Evolutionary conservation across 2,113 vertebrate species (phyloP).

Genomic region (Indicator indicator): DNA sequence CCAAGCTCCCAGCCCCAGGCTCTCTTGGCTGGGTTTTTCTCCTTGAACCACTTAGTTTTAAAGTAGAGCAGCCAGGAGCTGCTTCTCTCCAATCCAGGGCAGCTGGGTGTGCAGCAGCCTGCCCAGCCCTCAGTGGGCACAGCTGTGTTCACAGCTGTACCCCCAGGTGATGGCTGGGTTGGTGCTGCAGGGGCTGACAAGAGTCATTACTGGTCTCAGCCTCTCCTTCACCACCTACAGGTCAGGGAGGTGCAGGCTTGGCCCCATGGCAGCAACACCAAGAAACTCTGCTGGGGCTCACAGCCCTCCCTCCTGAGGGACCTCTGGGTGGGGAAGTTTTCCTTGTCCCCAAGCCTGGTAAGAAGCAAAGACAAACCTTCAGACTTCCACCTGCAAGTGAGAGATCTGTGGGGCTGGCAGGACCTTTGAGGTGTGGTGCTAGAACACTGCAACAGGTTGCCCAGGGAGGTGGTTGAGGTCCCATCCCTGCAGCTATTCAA

Average conservation of each 20-base stretch:
- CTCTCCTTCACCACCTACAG: background rate
- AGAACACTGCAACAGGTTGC: too few species aligned
- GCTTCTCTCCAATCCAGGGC: constrained; percentile 16
- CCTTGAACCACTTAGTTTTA: constrained; percentile 66
- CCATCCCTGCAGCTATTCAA: too few species aligned
- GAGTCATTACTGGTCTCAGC: background rate
- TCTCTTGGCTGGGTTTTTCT: background rate
- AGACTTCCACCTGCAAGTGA: background rate
- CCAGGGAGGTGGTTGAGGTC: too few species aligned
- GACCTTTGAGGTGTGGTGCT: background rate
- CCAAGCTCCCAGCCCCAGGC: background rate
- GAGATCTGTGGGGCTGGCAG: background rate
- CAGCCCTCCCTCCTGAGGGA: background rate
- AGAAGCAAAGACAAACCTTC: background rate
- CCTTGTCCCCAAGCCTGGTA: background rate
- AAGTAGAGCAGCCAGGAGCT: constrained; percentile 48
- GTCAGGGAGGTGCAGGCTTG: background rate
- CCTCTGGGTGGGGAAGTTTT: background rate
- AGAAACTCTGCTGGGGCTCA: background rate
- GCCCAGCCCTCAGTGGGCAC: background rate
- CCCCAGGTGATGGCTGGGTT: background rate
- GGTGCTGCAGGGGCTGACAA: background rate
- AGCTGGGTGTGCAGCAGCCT: background rate
- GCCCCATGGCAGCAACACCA: background rate
- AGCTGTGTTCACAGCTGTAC: accelerated